Percentiles rank a stretch among this genome's conserved stretches.
Evolutionary conservation across 2,797 vertebrate genomes (phyloP).

Genomic region (Antennarius maculatus): DNA sequence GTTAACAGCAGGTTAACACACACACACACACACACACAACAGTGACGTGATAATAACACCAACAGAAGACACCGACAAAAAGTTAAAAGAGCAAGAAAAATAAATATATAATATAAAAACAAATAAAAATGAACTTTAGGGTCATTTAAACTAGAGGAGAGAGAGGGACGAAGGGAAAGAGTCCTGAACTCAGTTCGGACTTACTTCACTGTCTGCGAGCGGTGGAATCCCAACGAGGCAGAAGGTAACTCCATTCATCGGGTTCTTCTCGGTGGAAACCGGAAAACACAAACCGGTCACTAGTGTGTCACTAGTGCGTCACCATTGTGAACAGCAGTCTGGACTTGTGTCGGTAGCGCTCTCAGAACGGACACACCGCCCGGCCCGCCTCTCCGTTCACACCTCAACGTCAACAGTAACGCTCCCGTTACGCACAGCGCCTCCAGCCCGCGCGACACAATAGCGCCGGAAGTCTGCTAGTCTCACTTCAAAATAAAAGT

Average conservation of each 20-base stretch:
- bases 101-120: too few species aligned
- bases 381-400: constrained; percentile 1
- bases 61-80: too few species aligned
- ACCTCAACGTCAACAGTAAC: constrained; percentile 39
- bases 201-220: constrained; percentile 82
- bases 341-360: not conserved
- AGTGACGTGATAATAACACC: too few species aligned
- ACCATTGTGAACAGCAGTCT: constrained; percentile 25
- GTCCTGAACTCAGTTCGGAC: constrained; percentile 22
- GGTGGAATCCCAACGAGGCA: constrained; percentile 96
- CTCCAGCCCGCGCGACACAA: not conserved
- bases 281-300: not conserved
- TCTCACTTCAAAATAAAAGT: constrained; percentile 49
- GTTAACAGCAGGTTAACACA: too few species aligned
- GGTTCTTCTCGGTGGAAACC: constrained; percentile 40
- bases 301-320: not conserved
- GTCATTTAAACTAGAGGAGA: too few species aligned
- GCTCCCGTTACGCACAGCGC: constrained; percentile 30
- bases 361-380: not conserved
- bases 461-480: not conserved
- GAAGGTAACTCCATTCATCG: constrained; percentile 96
- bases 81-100: too few species aligned
- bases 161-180: too few species aligned
- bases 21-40: too few species aligned
- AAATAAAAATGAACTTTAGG: too few species aligned